Percentiles rank a stretch among this genome's conserved stretches.
These are phyloP conservation scores for Stegophylla sp. DNA, from an alignment of 2,888 invertebrate species.

Conservation along the genomic window DNA sequence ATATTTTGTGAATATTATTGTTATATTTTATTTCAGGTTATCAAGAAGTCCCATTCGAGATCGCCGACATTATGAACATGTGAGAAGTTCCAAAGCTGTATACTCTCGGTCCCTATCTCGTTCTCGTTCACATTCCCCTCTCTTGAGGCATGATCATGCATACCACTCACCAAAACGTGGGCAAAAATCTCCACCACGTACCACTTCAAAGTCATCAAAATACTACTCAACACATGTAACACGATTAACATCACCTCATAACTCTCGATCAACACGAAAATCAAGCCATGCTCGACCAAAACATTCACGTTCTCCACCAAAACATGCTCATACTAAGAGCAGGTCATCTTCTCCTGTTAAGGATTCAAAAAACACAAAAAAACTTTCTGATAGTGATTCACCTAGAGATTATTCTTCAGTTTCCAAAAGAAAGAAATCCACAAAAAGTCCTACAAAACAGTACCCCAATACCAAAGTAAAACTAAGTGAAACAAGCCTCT, in stretches of 20 bases:
- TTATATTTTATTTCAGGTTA: slow-evolving; percentile 22
- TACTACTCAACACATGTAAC: slow-evolving; percentile 1
- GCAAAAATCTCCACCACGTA: slow-evolving; percentile 32
- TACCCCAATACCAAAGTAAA: slow-evolving; percentile 73
- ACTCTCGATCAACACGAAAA: slow-evolving; percentile 32
- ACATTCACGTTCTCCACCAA: slow-evolving; percentile 35
- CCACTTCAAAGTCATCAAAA: slow-evolving; percentile 22
- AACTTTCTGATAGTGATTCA: slow-evolving; percentile 10
- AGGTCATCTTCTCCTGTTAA: slow-evolving; percentile 27
- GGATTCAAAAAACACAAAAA: slow-evolving; percentile 13
- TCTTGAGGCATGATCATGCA: slow-evolving; percentile 28
- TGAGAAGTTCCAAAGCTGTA: neutral
- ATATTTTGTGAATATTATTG: neutral
- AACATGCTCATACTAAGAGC: slow-evolving; percentile 8
- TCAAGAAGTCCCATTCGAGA: slow-evolving; percentile 44
- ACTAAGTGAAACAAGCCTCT: slow-evolving; percentile 86
- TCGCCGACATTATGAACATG: slow-evolving; percentile 33
- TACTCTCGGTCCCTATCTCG: slow-evolving; percentile 8
- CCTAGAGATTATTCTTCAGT: slow-evolving; percentile 36
- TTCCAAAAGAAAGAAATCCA: slow-evolving; percentile 42
- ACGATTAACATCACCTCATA: slow-evolving; percentile 19
- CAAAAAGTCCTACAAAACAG: slow-evolving; percentile 38
- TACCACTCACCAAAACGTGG: slow-evolving; percentile 41
- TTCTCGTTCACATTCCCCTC: slow-evolving; percentile 46
- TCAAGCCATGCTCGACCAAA: slow-evolving; percentile 26